Conservation (phyloP, 2,113 vertebrate genomes). For the Myocastor coypus region DNA sequence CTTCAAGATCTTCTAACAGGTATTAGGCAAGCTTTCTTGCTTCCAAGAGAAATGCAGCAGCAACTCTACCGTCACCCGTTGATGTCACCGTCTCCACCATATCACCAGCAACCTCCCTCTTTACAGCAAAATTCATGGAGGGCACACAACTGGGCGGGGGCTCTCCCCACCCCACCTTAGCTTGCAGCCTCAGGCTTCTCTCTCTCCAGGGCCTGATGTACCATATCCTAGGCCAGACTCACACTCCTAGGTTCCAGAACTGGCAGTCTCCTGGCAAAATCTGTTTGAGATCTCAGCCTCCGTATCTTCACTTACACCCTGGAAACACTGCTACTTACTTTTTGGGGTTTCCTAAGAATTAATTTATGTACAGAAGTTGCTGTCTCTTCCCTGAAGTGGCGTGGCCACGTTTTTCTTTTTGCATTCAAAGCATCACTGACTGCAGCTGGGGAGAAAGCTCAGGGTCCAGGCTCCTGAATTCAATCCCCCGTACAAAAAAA, state of each 20-base stretch:
- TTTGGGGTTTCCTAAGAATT: not conserved
- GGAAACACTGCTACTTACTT: not conserved
- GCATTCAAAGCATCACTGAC: slow-evolving; percentile 9
- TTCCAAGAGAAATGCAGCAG: not conserved
- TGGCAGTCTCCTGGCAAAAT: not conserved
- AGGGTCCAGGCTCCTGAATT: too few relatives aligned
- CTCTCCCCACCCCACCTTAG: not conserved
- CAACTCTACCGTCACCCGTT: not conserved
- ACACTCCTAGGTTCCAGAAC: not conserved
- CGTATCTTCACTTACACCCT: not conserved
- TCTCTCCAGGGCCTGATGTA: not conserved
- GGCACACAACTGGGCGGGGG: not conserved
- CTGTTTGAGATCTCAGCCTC: not conserved
- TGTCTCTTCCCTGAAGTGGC: not conserved
- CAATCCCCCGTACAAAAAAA: too few relatives aligned
- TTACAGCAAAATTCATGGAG: not conserved
- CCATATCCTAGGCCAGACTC: not conserved
- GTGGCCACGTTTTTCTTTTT: not conserved
- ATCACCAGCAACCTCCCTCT: not conserved
- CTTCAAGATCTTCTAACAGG: not conserved
- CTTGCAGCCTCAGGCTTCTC: not conserved
- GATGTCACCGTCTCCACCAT: not conserved
- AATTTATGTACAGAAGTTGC: not conserved
- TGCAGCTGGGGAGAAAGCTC: too few relatives aligned
- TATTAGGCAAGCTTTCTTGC: not conserved